Conservation (phyloP, 2,888 invertebrate genomes). For the Macrosoma leucophasiata region DNA sequence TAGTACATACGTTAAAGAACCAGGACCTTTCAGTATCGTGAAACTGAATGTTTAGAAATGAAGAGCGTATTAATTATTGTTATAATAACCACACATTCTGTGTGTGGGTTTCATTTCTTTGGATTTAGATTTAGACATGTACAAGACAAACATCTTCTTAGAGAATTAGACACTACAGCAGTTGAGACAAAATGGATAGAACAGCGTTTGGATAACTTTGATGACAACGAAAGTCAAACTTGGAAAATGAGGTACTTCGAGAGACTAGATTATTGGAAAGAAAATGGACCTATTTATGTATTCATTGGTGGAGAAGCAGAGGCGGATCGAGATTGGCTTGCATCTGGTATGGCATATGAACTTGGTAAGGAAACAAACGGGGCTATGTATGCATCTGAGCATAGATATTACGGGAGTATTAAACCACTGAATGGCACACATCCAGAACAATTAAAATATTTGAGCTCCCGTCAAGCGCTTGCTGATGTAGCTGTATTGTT, state of each 20-base stretch:
- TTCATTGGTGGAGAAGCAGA: slow-evolving; percentile 51
- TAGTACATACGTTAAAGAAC: no score
- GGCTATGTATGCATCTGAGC: slow-evolving; percentile 53
- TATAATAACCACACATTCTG: no score
- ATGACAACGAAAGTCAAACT: slow-evolving; percentile 36
- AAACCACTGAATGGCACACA: slow-evolving; percentile 44
- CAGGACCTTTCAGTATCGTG: no score
- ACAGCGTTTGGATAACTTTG: slow-evolving; percentile 56
- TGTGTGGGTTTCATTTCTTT: no score
- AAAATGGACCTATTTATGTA: slow-evolving; percentile 49
- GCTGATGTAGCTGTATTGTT: slow-evolving; percentile 51
- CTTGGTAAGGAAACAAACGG: slow-evolving; percentile 59
- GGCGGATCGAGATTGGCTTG: slow-evolving; percentile 40
- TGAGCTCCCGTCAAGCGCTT: slow-evolving; percentile 53
- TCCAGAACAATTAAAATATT: slow-evolving; percentile 43
- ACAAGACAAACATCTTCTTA: no score
- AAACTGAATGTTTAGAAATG: no score
- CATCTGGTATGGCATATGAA: slow-evolving; percentile 48
- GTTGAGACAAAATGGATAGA: no score
- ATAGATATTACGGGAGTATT: slow-evolving; percentile 61
- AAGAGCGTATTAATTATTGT: no score
- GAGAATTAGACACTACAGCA: no score
- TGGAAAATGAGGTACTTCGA: slow-evolving; percentile 61
- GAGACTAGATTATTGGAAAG: slow-evolving; percentile 44
- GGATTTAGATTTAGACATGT: no score